These are phyloP conservation scores for Gallinago undulata DNA, from an alignment of 2,113 vertebrate species.

Conservation along the genomic window DNA sequence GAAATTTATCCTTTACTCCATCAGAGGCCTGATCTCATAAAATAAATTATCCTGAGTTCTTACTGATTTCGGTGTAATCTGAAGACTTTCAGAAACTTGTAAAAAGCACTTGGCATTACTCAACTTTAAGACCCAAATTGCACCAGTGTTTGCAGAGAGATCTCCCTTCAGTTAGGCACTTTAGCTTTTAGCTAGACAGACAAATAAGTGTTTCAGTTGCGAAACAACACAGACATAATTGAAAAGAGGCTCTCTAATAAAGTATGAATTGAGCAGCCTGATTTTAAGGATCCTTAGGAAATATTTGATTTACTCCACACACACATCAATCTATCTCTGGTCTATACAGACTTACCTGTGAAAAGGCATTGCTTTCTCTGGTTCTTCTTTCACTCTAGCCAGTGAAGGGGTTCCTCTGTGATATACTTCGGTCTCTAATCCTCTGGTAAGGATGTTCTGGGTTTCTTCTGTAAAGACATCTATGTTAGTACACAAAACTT, in stretches of 20 bases:
- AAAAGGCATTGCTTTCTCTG: conserved; percentile 33
- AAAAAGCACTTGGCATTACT: not conserved
- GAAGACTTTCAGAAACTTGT: not conserved
- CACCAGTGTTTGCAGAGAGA: not conserved
- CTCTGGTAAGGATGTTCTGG: not conserved
- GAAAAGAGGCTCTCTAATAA: not conserved
- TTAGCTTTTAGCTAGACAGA: not conserved
- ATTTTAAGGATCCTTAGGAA: not conserved
- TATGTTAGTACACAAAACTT: not conserved
- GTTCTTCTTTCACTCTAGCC: conserved; percentile 38
- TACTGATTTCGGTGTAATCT: not conserved
- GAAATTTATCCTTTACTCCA: not conserved
- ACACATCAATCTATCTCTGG: not conserved
- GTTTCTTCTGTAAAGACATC: not conserved
- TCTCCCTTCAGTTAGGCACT: not conserved
- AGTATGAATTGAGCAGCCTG: not conserved
- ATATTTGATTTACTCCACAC: not conserved
- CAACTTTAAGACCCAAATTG: not conserved
- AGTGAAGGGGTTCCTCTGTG: not conserved
- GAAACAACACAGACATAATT: not conserved
- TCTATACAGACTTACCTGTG: conserved; percentile 40
- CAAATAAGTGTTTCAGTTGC: not conserved
- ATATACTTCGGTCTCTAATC: not conserved
- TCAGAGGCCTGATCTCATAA: not conserved
- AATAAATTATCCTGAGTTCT: not conserved